A percentile compares a stretch with the other conserved stretches of the same genome.
These are phyloP conservation scores for Tinamus guttatus DNA, from an alignment of 2,113 vertebrate species.

Conservation along the genomic window DNA sequence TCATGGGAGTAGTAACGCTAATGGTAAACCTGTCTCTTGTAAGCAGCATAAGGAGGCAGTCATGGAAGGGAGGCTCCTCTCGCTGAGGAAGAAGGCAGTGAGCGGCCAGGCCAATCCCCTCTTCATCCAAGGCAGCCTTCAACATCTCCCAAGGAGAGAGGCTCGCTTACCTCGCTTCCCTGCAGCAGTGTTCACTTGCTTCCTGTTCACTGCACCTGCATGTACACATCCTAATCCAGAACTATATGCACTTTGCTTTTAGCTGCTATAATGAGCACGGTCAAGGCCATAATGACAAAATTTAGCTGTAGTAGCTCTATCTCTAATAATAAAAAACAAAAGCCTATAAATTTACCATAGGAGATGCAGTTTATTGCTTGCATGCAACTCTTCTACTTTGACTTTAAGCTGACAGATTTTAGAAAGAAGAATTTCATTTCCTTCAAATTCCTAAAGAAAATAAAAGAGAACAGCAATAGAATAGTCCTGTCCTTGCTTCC, in stretches of 20 bases:
- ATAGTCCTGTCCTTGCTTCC: not conserved
- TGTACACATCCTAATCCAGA: not conserved
- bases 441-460: not conserved
- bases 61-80: not conserved
- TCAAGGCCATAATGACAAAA: not conserved
- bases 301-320: not conserved
- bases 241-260: not conserved
- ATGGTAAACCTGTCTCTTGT: not conserved
- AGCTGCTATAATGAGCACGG: not conserved
- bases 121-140: not conserved
- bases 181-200: rapidly evolving
- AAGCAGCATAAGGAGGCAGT: not conserved
- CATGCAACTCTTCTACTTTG: not conserved
- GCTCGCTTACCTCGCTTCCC: not conserved
- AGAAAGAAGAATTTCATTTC: not conserved
- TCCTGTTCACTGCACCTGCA: not conserved
- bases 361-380: not conserved
- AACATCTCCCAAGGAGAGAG: not conserved
- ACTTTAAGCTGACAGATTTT: not conserved
- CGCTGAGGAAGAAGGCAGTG: not conserved
- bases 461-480: not conserved
- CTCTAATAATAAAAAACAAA: not conserved
- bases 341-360: not conserved
- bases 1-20: not conserved
- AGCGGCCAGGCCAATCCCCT: not conserved